Evolutionary conservation across 2,797 vertebrate genomes (phyloP).

Genomic region (Menidia menidia): DNA sequence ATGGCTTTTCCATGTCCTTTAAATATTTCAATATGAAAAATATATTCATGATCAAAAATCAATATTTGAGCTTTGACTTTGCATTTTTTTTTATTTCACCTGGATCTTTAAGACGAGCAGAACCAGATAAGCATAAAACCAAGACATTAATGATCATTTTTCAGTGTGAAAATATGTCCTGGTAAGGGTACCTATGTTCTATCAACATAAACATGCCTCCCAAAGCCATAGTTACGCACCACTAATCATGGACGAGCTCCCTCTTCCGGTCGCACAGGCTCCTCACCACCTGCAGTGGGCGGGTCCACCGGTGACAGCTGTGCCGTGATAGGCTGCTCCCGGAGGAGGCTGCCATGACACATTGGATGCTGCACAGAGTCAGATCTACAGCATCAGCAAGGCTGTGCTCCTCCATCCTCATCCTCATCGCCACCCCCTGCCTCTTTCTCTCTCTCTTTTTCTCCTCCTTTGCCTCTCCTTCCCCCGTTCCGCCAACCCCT

Average conservation of each 20-base stretch:
- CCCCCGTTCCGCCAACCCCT: slow-evolving; percentile 57
- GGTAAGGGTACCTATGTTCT: too few relatives aligned
- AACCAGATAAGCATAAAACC: not conserved
- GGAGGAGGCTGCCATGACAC: slow-evolving; percentile 87
- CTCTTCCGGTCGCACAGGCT: slow-evolving; percentile 64
- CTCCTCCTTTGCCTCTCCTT: slow-evolving; percentile 60
- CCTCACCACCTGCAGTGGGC: slow-evolving; percentile 87
- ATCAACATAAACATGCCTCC: too few relatives aligned
- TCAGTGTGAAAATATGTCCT: too few relatives aligned
- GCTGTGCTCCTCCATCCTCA: slow-evolving; percentile 75
- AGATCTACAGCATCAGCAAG: slow-evolving; percentile 80
- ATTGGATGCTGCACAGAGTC: slow-evolving; percentile 83
- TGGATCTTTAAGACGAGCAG: not conserved
- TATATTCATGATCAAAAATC: too few relatives aligned
- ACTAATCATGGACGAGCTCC: slow-evolving; percentile 52
- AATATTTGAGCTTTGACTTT: too few relatives aligned
- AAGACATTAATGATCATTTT: not conserved
- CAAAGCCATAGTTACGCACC: not conserved
- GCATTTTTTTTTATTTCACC: too few relatives aligned
- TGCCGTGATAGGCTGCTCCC: slow-evolving; percentile 72
- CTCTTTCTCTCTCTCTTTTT: slow-evolving; percentile 64
- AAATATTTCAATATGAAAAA: not conserved
- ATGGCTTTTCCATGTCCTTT: not conserved
- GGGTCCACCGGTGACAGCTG: slow-evolving; percentile 68
- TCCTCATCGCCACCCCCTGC: slow-evolving; percentile 62